Percentiles rank a stretch among this genome's conserved stretches.
phyloP scores from a whole-genome alignment of 2,888 invertebrate genomes.

The Pyrochroa serraticornis region DNA sequence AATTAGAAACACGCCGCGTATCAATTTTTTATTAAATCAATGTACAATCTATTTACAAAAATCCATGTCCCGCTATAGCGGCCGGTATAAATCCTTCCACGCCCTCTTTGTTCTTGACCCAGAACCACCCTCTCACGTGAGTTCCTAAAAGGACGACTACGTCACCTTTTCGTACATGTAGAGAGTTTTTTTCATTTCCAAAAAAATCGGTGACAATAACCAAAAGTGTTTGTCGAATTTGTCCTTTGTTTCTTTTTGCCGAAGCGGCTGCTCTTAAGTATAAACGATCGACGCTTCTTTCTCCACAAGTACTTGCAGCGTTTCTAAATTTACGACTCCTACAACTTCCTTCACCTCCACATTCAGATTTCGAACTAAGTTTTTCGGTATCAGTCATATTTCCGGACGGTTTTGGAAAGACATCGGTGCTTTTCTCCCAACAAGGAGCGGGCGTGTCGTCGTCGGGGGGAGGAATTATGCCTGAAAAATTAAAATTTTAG shows the following conservation, averaged over 20 bases:
- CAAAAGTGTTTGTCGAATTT: constrained; percentile 68
- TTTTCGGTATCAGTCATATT: constrained; percentile 84
- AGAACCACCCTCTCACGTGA: constrained; percentile 73
- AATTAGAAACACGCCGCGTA: no score
- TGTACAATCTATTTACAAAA: constrained; percentile 62
- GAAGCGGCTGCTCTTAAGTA: constrained; percentile 69
- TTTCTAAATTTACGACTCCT: constrained; percentile 46
- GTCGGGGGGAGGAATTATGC: constrained; percentile 58
- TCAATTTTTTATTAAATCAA: constrained; percentile 13
- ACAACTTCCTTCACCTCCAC: constrained; percentile 54
- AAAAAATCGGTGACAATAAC: constrained; percentile 73
- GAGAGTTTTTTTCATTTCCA: constrained; percentile 63
- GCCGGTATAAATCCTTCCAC: constrained; percentile 79
- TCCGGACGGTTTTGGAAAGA: constrained; percentile 80
- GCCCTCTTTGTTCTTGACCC: constrained; percentile 73
- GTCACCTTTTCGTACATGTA: constrained; percentile 74
- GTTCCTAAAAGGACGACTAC: constrained; percentile 73
- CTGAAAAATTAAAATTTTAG: constrained; percentile 43
- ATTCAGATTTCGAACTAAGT: constrained; percentile 69
- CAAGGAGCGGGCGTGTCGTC: constrained; percentile 69
- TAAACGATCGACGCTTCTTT: constrained; percentile 74
- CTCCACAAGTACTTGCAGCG: constrained; percentile 63
- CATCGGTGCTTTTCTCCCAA: constrained; percentile 82
- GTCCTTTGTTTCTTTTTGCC: constrained; percentile 50
- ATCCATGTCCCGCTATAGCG: constrained; percentile 77